phyloP scores from a whole-genome alignment of 2,797 vertebrate genomes.

The Poecile montanus region DNA sequence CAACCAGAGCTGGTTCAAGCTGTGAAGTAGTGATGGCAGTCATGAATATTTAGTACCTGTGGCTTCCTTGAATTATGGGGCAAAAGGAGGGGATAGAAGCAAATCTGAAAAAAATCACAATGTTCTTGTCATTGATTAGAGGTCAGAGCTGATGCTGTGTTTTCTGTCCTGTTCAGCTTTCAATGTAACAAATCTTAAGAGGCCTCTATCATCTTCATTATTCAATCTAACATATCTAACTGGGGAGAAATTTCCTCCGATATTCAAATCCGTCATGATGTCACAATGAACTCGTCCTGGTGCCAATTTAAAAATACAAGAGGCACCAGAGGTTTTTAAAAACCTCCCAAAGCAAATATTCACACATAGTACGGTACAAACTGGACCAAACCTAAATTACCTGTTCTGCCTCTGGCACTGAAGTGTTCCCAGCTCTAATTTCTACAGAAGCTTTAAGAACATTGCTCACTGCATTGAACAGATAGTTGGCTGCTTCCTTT shows the following conservation, averaged over 20 bases:
- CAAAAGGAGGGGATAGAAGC: background rate
- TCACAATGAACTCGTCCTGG: background rate
- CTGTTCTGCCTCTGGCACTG: conserved; percentile 11
- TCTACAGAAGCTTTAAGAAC: conserved; percentile 82
- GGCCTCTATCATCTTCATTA: background rate
- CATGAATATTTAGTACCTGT: background rate
- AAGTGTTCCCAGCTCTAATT: conserved; percentile 43
- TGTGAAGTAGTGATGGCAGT: background rate
- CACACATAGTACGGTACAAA: background rate
- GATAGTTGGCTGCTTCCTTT: conserved; percentile 75
- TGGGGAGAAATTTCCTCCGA: background rate
- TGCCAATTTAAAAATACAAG: background rate
- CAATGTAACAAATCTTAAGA: background rate
- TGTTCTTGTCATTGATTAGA: background rate
- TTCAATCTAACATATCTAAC: background rate
- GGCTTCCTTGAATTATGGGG: background rate
- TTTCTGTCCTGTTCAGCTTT: background rate
- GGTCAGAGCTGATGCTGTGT: background rate
- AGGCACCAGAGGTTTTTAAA: background rate
- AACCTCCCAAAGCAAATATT: background rate
- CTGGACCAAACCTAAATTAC: background rate
- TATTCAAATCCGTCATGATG: background rate
- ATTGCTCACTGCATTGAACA: conserved; percentile 87
- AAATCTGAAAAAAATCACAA: background rate
- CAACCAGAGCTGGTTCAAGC: background rate